Evolutionary conservation across 2,888 invertebrate species (phyloP).

Genomic region (Exephanes ischioxanthus): DNA sequence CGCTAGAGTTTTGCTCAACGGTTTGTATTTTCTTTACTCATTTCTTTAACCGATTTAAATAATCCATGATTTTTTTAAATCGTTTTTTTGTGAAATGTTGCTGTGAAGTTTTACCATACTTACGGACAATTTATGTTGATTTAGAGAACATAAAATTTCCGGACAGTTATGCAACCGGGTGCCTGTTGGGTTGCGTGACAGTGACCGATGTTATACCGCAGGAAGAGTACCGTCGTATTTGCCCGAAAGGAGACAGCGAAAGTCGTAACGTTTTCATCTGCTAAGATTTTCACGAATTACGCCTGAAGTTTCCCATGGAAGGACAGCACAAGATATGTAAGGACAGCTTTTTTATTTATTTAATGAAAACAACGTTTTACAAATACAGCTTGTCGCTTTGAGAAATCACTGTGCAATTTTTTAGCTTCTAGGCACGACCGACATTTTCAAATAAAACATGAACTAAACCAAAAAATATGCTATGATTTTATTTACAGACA

Average conservation of each 20-base stretch:
- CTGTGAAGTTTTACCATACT: neutral
- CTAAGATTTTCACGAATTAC: slow-evolving; percentile 92
- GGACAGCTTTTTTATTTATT: slow-evolving; percentile 80
- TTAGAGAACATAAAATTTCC: slow-evolving; percentile 90
- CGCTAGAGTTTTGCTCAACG: slow-evolving; percentile 88
- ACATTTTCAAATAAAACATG: neutral
- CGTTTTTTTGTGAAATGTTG: neutral
- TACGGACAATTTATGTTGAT: slow-evolving; percentile 9
- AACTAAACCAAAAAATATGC: slow-evolving; percentile 49
- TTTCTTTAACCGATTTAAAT: neutral
- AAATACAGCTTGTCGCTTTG: too few relatives aligned
- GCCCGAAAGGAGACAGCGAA: slow-evolving; percentile 93
- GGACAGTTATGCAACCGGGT: slow-evolving; percentile 93
- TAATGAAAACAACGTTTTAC: neutral
- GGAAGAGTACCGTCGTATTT: slow-evolving; percentile 92
- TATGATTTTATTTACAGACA: slow-evolving; percentile 87
- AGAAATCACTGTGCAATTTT: too few relatives aligned
- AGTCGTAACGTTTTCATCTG: slow-evolving; percentile 97
- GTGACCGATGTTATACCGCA: slow-evolving; percentile 94
- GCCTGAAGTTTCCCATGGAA: slow-evolving; percentile 94
- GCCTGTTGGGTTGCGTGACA: slow-evolving; percentile 95
- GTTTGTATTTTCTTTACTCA: slow-evolving; percentile 82
- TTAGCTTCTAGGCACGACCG: too few relatives aligned
- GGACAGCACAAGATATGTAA: slow-evolving; percentile 98
- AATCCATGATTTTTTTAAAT: neutral